Percentiles rank a stretch among this genome's conserved stretches.
Conservation (phyloP, 2,888 invertebrate genomes). For the Melolontha melolontha region DNA sequence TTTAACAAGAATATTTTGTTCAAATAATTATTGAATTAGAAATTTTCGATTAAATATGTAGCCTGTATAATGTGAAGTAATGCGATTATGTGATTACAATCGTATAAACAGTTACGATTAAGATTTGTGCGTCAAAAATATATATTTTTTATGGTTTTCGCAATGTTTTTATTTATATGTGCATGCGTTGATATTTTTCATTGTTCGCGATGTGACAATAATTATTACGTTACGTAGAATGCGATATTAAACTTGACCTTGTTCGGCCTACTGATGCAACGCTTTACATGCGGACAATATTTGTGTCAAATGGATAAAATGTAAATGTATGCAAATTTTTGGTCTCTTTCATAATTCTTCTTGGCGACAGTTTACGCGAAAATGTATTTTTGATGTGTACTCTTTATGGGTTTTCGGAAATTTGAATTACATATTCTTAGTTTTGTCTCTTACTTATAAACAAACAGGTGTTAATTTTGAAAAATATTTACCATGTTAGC, state of each 20-base stretch:
- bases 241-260: constrained; percentile 38
- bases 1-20: too few relatives aligned
- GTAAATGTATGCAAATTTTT: constrained; percentile 20
- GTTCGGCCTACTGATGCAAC: constrained; percentile 26
- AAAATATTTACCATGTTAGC: too few relatives aligned
- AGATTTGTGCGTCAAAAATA: too few relatives aligned
- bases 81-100: too few relatives aligned
- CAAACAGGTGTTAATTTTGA: too few relatives aligned
- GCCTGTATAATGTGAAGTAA: too few relatives aligned
- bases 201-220: constrained; percentile 33
- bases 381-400: constrained; percentile 1
- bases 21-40: too few relatives aligned
- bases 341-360: constrained; percentile 8
- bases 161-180: constrained; percentile 25
- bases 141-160: neutral
- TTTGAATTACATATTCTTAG: constrained; percentile 18
- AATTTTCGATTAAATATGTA: too few relatives aligned
- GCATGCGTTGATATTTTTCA: constrained; percentile 25
- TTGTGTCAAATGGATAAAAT: constrained; percentile 21
- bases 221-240: constrained; percentile 16
- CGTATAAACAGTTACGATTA: too few relatives aligned
- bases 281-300: constrained; percentile 12
- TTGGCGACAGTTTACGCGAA: constrained; percentile 8
- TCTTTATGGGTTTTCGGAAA: constrained; percentile 16
- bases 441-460: neutral